phyloP scores from a whole-genome alignment of 2,113 vertebrate species.

The Platysteira castanea region DNA sequence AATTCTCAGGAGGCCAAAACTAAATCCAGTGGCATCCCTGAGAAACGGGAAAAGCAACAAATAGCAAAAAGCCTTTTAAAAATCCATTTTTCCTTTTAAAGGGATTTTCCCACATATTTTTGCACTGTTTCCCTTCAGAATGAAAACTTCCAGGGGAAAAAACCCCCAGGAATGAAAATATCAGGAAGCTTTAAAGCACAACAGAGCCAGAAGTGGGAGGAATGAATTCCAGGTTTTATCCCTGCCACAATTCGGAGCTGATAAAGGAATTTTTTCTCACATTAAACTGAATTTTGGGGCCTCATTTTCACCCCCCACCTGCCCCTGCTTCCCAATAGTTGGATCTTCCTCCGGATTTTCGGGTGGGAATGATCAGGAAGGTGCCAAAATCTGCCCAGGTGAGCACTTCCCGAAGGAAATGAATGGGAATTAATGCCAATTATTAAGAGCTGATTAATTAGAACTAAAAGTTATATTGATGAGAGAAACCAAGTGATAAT shows the following conservation, averaged over 20 bases:
- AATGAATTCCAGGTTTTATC: neutral
- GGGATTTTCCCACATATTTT: neutral
- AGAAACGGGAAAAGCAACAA: neutral
- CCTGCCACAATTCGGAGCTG: neutral
- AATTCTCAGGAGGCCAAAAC: neutral
- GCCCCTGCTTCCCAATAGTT: neutral
- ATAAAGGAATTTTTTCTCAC: neutral
- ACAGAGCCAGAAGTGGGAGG: neutral
- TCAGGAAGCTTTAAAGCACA: neutral
- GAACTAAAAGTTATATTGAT: fast-evolving
- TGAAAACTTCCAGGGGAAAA: neutral
- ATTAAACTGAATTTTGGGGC: neutral
- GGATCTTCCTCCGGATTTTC: neutral
- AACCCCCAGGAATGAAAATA: neutral
- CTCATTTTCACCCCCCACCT: neutral
- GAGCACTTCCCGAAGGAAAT: neutral
- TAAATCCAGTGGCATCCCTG: fast-evolving
- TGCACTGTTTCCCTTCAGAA: neutral
- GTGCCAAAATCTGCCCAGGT: neutral
- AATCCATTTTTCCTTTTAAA: neutral
- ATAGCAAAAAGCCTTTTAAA: neutral
- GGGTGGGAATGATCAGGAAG: fast-evolving
- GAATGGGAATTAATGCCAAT: neutral
- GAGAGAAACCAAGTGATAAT: neutral
- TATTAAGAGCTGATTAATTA: neutral